Conservation (phyloP, 2,113 vertebrate genomes). For the Hippolais icterina region DNA sequence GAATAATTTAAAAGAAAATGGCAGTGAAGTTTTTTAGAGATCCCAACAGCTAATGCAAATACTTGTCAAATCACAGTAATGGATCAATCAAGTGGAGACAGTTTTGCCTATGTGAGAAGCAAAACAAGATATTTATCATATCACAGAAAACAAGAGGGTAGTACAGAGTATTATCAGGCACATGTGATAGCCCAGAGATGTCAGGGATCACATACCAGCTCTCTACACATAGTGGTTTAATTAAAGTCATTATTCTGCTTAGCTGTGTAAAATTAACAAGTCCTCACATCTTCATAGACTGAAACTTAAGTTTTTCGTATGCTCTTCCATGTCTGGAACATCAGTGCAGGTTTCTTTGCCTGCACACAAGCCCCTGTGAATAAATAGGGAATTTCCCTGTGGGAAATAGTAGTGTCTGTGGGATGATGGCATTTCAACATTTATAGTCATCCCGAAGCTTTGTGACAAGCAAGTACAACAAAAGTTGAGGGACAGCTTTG, state of each 20-base stretch:
- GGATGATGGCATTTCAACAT: background rate
- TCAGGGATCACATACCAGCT: background rate
- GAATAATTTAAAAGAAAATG: background rate
- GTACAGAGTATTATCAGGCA: background rate
- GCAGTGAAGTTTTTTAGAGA: background rate
- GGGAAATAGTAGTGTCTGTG: background rate
- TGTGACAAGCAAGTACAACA: background rate
- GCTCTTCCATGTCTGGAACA: background rate
- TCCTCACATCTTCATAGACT: background rate
- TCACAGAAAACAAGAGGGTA: background rate
- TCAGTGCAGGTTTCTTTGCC: background rate
- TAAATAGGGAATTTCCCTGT: background rate
- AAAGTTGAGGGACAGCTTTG: background rate
- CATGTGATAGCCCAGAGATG: background rate
- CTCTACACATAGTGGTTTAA: background rate
- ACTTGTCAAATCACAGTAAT: background rate
- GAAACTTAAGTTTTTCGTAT: background rate
- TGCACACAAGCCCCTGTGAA: background rate
- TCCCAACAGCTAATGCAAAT: background rate
- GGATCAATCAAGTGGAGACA: background rate
- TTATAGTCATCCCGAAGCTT: background rate
- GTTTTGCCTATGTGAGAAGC: background rate
- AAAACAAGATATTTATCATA: background rate
- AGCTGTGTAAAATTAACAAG: background rate
- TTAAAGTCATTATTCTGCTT: background rate